Base-by-base conservation (phyloP, 1,140 invertebrate genomes). In the Condylostylus longicornis region DNA sequence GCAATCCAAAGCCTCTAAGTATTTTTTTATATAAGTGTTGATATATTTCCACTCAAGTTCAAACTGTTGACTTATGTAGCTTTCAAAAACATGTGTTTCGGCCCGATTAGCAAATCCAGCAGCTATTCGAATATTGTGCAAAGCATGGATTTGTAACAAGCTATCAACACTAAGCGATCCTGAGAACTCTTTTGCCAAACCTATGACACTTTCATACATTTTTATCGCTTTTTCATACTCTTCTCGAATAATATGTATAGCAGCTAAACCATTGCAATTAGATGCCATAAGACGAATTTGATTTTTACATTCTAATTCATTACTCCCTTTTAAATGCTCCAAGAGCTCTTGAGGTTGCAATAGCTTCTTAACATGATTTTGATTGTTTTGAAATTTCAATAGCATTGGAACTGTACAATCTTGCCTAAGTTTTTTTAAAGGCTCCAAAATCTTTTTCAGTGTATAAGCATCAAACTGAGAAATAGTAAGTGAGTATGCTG, bases 321-420 rank as follows among this genome's bases (percentile, higher is more conserved):
- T 73, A 48, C 73, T 77, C 32, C 71, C 67, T 28, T 77, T 76
- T 13, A 85, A 56, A 31, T 72, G 69, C 6, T 67, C 63, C 27
- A 82, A 46, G 2, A 85, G 52, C 38, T 82, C 70, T 42, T 79
- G 70, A 66, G 83, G 55, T 33, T 51, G 45, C 7, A 57, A 22
- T 37, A 50, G 57, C 19, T 49, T 40, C 5, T 47, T 50, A 5
- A 41, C 43, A 20, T 42, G 27, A 7, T 40, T 18, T 9, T 38
- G 37, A 8, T 38, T 21, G 5, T 13, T 37, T 2, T 14, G 18
- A 10, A 25, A n/a, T 15, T n/a, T 20, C 12, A 19, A 38, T 41
- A 50, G 79, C 33, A 34, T 75, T 2, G 80, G 79, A 60, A 83
- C 74, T 14, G 71, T 72, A 53, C 80, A 84, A 1, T 77, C 77